These are phyloP conservation scores for Henricia sp. DNA, from an alignment of 53 echinoderm and acorn worm genomes.

Conservation along the genomic window DNA sequence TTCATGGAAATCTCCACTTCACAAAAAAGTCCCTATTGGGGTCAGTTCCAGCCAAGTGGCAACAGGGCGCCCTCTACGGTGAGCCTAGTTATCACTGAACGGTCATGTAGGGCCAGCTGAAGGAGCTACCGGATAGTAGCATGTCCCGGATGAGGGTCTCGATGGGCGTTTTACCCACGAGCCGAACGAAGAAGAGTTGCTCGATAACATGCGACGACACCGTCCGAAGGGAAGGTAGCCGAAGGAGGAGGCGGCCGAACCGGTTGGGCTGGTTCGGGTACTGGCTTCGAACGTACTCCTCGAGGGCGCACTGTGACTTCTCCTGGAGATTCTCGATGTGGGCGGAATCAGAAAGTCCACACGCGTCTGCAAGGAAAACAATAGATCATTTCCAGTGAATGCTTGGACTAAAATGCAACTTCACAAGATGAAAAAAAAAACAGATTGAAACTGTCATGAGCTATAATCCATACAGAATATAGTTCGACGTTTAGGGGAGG, in stretches of 20 bases:
- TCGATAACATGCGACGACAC: slow-evolving; percentile 97
- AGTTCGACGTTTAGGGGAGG: no score
- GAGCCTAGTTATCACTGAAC: slow-evolving; percentile 57
- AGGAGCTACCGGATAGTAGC: slow-evolving; percentile 97
- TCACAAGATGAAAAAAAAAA: no score
- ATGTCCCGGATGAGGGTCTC: slow-evolving; percentile 99
- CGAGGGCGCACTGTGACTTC: slow-evolving; percentile 98
- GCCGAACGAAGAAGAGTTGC: slow-evolving; percentile 98
- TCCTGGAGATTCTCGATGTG: slow-evolving; percentile 97
- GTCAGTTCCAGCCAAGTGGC: not conserved
- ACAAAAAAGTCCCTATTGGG: no score
- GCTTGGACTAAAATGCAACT: no score
- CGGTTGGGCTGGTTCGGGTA: slow-evolving; percentile 99
- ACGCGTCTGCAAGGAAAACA: slow-evolving; percentile 80
- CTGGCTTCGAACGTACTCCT: slow-evolving; percentile 99
- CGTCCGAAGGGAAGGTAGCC: slow-evolving; percentile 95
- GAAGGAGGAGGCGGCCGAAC: slow-evolving; percentile 95
- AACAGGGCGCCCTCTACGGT: slow-evolving; percentile 35
- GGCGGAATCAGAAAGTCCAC: slow-evolving; percentile 97
- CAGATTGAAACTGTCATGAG: no score
- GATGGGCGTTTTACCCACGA: slow-evolving; percentile 98
- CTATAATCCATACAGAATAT: no score
- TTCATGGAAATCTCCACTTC: slow-evolving; percentile 24
- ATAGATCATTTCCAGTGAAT: no score
- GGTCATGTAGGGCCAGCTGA: slow-evolving; percentile 93